A percentile compares a stretch with the other conserved stretches of the same genome.
Conservation (phyloP, 2,113 vertebrate genomes). For the Psittacus erithacus region DNA sequence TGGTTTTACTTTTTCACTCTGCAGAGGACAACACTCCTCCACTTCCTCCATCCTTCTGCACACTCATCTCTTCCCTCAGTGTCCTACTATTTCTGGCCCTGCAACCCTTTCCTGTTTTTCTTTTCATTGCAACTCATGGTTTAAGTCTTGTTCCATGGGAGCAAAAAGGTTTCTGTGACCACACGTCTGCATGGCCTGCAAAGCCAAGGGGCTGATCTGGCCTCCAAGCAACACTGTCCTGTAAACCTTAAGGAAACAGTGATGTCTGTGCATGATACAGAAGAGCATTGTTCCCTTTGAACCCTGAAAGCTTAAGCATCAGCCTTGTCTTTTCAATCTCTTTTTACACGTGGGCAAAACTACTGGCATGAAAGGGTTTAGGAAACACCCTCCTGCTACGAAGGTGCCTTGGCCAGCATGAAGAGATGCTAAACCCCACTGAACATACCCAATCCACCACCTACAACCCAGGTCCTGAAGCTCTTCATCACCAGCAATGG, state of each 20-base stretch:
- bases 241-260: background rate
- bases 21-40: background rate
- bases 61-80: background rate
- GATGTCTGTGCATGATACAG: background rate
- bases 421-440: background rate
- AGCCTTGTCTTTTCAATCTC: background rate
- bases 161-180: background rate
- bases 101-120: background rate
- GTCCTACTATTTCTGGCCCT: background rate
- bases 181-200: background rate
- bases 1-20: background rate
- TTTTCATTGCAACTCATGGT: accelerated
- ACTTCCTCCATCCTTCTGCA: background rate
- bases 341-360: background rate
- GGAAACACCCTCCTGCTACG: background rate
- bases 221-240: background rate
- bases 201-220: background rate
- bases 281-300: accelerated
- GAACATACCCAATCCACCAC: accelerated
- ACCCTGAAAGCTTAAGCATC: background rate
- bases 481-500: background rate
- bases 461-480: background rate
- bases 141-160: background rate
- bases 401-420: accelerated
- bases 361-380: background rate